Percentiles rank a stretch among this genome's conserved stretches.
Conservation (phyloP, 2,888 invertebrate genomes). For the Liposcelis brunnea region DNA sequence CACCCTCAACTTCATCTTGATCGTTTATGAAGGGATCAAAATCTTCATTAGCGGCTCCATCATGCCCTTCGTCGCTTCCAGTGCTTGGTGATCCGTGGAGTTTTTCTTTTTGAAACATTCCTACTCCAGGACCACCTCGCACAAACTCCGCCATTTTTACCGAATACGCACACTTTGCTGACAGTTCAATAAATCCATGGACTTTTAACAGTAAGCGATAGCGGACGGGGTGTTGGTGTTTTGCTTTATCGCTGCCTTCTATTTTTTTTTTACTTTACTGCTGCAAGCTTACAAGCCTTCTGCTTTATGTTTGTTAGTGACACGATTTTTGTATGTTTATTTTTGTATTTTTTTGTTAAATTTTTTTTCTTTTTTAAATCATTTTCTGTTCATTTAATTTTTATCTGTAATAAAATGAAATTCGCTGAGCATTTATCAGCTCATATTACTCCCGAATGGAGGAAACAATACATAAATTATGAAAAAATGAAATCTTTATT, state of each 20-base stretch:
- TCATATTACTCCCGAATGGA: slow-evolving; percentile 85
- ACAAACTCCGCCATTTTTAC: slow-evolving; percentile 33
- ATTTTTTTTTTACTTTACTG: too few relatives aligned
- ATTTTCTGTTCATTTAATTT: too few relatives aligned
- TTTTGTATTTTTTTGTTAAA: too few relatives aligned
- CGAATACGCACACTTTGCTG: too few relatives aligned
- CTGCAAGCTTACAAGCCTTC: too few relatives aligned
- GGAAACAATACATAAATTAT: slow-evolving; percentile 67
- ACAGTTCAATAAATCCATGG: too few relatives aligned
- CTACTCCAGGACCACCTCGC: slow-evolving; percentile 31
- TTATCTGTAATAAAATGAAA: slow-evolving; percentile 49
- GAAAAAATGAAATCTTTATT: slow-evolving; percentile 75
- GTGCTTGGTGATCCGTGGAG: slow-evolving; percentile 59
- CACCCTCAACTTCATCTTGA: slow-evolving; percentile 37
- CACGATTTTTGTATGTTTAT: too few relatives aligned
- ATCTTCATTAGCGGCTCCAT: slow-evolving; percentile 32
- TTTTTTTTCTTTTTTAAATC: too few relatives aligned
- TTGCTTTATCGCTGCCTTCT: too few relatives aligned
- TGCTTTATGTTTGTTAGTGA: too few relatives aligned
- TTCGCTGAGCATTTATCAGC: slow-evolving; percentile 76
- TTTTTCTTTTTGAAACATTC: slow-evolving; percentile 29
- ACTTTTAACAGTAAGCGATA: too few relatives aligned
- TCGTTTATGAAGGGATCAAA: slow-evolving; percentile 41
- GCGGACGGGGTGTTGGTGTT: too few relatives aligned
- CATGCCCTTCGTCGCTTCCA: slow-evolving; percentile 63